A percentile compares a stretch with the other conserved stretches of the same genome.
Conservation (phyloP, 2,113 vertebrate species). For the Otis tarda region DNA sequence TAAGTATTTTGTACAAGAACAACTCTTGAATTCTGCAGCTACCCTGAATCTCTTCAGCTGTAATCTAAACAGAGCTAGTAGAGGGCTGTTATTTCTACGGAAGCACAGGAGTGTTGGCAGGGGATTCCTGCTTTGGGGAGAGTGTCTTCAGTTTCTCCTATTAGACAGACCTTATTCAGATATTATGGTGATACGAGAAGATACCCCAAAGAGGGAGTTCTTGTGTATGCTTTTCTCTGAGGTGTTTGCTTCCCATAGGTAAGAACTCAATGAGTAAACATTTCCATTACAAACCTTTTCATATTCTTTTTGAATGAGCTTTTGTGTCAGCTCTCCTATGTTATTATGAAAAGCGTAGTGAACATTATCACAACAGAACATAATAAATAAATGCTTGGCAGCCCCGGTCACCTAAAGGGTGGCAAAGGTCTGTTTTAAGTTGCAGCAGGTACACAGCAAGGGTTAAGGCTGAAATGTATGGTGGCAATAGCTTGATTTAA, state of each 20-base stretch:
- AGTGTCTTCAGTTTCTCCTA: neutral
- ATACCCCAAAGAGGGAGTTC: neutral
- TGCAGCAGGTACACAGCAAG: conserved; percentile 9
- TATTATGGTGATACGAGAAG: neutral
- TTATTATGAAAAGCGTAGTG: conserved; percentile 13
- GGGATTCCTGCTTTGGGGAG: neutral
- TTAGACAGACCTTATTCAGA: neutral
- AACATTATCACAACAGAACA: neutral
- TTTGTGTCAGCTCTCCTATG: neutral
- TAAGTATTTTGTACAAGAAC: neutral
- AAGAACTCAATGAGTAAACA: neutral
- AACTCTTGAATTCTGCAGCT: neutral
- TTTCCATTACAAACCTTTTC: neutral
- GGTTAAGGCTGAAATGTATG: neutral
- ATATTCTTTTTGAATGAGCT: neutral
- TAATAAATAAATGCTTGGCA: neutral
- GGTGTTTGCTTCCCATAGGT: neutral
- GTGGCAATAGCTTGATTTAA: conserved; percentile 28
- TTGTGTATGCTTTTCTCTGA: neutral
- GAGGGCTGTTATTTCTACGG: neutral
- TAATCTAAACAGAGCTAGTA: neutral
- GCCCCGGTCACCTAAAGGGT: neutral
- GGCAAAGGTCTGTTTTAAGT: conserved; percentile 6
- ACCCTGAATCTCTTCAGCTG: neutral
- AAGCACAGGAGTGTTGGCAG: neutral